Evolutionary conservation across 1,140 invertebrate species (phyloP).

Genomic region (Drosophila lowei): DNA sequence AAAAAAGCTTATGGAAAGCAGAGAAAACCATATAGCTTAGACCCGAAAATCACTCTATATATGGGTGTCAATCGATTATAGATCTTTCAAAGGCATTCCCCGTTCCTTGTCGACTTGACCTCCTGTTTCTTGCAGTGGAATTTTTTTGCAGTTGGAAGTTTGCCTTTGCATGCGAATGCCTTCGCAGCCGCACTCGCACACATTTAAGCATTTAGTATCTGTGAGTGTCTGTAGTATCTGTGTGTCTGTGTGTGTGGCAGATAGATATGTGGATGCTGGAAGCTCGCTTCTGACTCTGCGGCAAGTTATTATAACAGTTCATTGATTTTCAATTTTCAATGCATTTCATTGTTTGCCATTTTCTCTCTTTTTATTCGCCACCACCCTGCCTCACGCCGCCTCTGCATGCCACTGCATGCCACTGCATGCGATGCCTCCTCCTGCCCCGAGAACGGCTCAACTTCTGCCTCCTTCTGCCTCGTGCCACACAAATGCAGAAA

Average conservation of each 20-base stretch:
- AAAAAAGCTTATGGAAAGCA: no score
- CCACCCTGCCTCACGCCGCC: neutral
- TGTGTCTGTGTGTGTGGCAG: constrained; percentile 10
- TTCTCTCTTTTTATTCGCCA: constrained; percentile 4
- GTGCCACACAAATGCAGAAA: constrained; percentile 31
- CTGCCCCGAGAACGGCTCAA: neutral
- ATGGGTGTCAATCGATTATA: no score
- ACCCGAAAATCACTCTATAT: no score
- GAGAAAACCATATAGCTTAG: no score
- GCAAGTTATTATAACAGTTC: constrained; percentile 81
- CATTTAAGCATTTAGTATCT: constrained; percentile 16
- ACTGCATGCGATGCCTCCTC: neutral
- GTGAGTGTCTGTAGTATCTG: no score
- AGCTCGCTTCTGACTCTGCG: constrained; percentile 70
- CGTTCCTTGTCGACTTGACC: no score
- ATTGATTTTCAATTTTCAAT: constrained; percentile 81
- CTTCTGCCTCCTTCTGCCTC: constrained; percentile 1
- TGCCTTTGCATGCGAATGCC: constrained; percentile 44
- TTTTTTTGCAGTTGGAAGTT: constrained; percentile 2
- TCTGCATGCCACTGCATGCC: no score
- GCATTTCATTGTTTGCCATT: constrained; percentile 74
- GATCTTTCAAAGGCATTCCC: no score
- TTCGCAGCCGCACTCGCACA: constrained; percentile 27
- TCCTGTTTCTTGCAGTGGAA: constrained; percentile 29
- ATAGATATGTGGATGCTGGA: constrained; percentile 19